A percentile compares a stretch with the other conserved stretches of the same genome.
Conservation (phyloP, 2,113 vertebrate species). For the Ceratotherium simum region DNA sequence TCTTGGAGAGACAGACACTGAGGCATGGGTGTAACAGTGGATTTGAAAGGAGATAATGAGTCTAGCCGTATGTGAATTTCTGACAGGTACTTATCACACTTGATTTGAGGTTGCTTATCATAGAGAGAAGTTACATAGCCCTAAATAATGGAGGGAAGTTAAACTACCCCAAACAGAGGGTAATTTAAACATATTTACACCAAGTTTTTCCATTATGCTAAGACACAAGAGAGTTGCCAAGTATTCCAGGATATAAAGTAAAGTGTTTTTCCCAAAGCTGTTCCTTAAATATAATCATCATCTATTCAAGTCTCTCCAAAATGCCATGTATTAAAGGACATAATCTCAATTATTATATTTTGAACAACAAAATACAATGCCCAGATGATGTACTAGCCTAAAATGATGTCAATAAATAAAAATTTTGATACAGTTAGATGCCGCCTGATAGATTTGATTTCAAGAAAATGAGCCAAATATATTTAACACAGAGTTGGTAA, state of each 20-base stretch:
- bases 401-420: neutral
- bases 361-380: neutral
- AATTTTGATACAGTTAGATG: neutral
- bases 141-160: neutral
- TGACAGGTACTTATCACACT: neutral
- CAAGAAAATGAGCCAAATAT: neutral
- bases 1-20: neutral
- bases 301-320: neutral
- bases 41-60: neutral
- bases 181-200: neutral
- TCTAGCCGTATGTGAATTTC: neutral
- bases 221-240: neutral
- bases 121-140: neutral
- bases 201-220: neutral
- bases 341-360: neutral
- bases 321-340: neutral
- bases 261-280: neutral
- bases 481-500: neutral
- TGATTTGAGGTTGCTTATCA: neutral
- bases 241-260: neutral
- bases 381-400: neutral
- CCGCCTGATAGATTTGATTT: neutral
- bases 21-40: accelerated
- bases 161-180: neutral
- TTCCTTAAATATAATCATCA: neutral